These are phyloP conservation scores for Parnassius orleans DNA, from an alignment of 2,888 invertebrate species.

Conservation along the genomic window DNA sequence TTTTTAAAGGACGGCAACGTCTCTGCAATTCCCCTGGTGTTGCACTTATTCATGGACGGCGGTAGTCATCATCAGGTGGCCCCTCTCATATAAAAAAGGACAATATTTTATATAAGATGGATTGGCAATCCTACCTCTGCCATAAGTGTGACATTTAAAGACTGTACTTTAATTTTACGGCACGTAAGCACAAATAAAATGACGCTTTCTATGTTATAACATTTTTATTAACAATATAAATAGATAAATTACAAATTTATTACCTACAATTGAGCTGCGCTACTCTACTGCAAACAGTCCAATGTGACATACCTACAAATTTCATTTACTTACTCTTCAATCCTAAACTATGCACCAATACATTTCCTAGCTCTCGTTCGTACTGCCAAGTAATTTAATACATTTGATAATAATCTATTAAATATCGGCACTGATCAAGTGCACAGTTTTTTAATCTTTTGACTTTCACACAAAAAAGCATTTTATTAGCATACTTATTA, in stretches of 20 bases:
- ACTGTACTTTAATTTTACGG: too few species aligned
- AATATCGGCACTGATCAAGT: conserved; percentile 24
- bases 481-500: conserved; percentile 32
- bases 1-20: too few species aligned
- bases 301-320: conserved; percentile 53
- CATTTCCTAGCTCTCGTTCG: conserved; percentile 38
- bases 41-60: too few species aligned
- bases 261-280: conserved; percentile 79
- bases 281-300: conserved; percentile 79
- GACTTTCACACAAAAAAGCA: conserved; percentile 40
- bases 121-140: too few species aligned
- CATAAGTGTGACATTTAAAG: too few species aligned
- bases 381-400: conserved; percentile 23
- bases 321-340: conserved; percentile 40
- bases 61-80: too few species aligned
- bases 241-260: conserved; percentile 78
- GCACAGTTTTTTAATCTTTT: conserved; percentile 32
- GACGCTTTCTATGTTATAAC: conserved; percentile 70
- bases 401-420: conserved; percentile 32
- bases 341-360: conserved; percentile 63
- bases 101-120: too few species aligned
- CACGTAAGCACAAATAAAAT: conserved; percentile 26
- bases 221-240: conserved; percentile 81
- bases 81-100: too few species aligned
- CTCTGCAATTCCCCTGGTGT: too few species aligned